Evolutionary conservation across 2,113 vertebrate genomes (phyloP), one percentile per base, ranked within the genome.

Genomic region (Dinomys branickii): DNA sequence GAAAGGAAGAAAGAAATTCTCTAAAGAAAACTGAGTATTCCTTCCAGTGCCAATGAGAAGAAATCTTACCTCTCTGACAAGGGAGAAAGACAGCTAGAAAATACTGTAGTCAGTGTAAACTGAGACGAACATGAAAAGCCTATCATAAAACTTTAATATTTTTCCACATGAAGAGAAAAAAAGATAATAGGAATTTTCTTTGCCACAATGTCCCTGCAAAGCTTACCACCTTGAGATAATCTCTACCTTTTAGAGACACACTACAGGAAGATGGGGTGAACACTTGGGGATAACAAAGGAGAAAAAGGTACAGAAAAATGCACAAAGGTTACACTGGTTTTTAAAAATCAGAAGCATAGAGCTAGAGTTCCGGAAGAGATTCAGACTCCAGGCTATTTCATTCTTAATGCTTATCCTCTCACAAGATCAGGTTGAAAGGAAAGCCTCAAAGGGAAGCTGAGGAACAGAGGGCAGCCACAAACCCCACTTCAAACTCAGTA

Each of bases 91-190:
- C 54, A 77, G 26, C 28, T 94, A 67, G 38, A 88, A 88, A 78
- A 47, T 38, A 87, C 28, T 33, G 26, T 24, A 17, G 35, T 91
- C 80, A 38, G 17, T 52, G 77, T 63, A 93, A 78, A 78, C 59
- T 63, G 54, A 35, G 82, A 50, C 19, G 33, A 73, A 56, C 22
- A 78, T 14, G 4, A 56, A 77, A 95, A 89, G 59, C 33, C 77
- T 85, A 90, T 78, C 59, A 41, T 58, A 89, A 93, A 85, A 95
- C 41, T 38, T 92, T 2, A 33, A 44, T 89, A 50, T 38, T 78
- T 95, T 92, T 85, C 61, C 47, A 96, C 19, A 84, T n/a, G 63
- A 90, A 75, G 38, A 83, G 35, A 58, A 82, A 75, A 85, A 58
- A 11, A 24, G 38, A 30, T 33, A 44, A 85, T 83, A 56, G 35